These are phyloP conservation scores for Blastomussa wellsi DNA, from an alignment of 92 coral and sea anemone species.

Conservation along the genomic window DNA sequence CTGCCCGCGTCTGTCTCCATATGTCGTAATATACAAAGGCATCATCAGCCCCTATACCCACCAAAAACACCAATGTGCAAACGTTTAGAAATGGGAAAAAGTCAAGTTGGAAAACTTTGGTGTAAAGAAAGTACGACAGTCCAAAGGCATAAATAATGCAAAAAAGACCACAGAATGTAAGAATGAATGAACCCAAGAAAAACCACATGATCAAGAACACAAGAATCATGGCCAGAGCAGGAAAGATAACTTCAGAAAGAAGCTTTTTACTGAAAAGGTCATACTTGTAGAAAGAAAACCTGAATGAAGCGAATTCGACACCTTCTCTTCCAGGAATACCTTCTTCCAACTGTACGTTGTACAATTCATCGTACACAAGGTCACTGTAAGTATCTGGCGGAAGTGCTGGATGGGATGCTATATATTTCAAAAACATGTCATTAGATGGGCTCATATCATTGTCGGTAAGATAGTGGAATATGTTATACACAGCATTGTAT, in stretches of 20 bases:
- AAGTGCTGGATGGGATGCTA: constrained; percentile 54
- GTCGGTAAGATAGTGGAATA: constrained; percentile 70
- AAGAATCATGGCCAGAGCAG: constrained; percentile 77
- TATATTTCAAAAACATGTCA: constrained; percentile 48
- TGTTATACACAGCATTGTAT: constrained; percentile 45
- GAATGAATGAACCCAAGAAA: constrained; percentile 79
- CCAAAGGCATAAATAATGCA: constrained; percentile 77
- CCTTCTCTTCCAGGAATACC: constrained; percentile 60
- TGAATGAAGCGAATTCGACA: constrained; percentile 78
- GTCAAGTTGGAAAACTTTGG: constrained; percentile 66
- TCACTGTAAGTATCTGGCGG: constrained; percentile 28
- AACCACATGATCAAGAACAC: constrained; percentile 77
- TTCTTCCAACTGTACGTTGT: constrained; percentile 53
- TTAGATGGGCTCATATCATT: constrained; percentile 42
- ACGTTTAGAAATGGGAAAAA: constrained; percentile 95
- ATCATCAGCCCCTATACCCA: constrained; percentile 98
- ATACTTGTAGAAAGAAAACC: constrained; percentile 66
- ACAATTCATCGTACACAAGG: constrained; percentile 49
- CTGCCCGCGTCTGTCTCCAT: constrained; percentile 83
- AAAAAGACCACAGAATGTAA: constrained; percentile 74
- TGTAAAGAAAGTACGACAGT: constrained; percentile 86
- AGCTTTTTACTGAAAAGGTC: constrained; percentile 64
- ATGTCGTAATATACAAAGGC: constrained; percentile 95
- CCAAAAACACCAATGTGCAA: constrained; percentile 77
- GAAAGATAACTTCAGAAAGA: constrained; percentile 72